Conservation (phyloP, 2,113 vertebrate species). For the Prunella fulvescens region DNA sequence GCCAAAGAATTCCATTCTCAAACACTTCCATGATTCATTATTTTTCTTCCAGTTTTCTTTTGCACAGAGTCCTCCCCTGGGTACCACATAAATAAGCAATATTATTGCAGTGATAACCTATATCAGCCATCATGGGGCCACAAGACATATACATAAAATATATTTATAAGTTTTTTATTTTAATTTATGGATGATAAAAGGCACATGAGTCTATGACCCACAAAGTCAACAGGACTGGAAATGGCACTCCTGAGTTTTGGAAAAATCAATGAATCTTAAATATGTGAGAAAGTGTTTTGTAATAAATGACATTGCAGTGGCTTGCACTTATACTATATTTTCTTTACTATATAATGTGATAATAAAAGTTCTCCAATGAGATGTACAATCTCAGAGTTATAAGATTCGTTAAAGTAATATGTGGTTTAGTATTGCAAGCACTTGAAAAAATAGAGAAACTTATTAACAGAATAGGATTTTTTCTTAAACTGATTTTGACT, state of each 20-base stretch:
- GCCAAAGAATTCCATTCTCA: neutral
- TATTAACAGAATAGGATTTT: neutral
- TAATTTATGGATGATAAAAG: neutral
- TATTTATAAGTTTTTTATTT: neutral
- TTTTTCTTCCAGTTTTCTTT: neutral
- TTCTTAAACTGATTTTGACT: neutral
- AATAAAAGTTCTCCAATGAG: neutral
- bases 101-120: neutral
- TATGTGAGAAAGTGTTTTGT: neutral
- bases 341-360: neutral
- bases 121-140: neutral
- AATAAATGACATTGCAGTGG: neutral
- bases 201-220: neutral
- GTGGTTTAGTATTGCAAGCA: neutral
- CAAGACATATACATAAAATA: neutral
- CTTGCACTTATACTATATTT: neutral
- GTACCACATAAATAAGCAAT: neutral
- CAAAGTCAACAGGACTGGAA: neutral
- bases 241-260: neutral
- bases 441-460: neutral
- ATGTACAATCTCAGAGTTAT: neutral
- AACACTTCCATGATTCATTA: neutral
- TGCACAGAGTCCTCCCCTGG: neutral
- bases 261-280: neutral
- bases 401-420: neutral